phyloP scores from a whole-genome alignment of 2,888 invertebrate species.

The Sphaerophoria rueppellii region DNA sequence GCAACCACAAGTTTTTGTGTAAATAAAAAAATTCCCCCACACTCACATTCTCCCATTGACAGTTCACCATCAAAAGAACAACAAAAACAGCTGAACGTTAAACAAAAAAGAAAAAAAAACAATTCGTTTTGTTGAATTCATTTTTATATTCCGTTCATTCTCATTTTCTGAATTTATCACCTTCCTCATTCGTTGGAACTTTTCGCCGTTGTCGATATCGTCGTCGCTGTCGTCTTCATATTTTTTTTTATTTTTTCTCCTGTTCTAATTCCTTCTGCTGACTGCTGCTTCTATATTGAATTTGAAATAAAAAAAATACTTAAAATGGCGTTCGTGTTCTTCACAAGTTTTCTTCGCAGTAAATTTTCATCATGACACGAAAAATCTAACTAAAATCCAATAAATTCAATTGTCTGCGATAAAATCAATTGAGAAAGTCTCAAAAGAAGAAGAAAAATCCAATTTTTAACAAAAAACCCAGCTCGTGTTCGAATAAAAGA shows the following conservation, averaged over 20 bases:
- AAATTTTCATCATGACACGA: conserved; percentile 68
- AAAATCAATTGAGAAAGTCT: neutral
- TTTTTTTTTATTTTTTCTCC: conserved; percentile 39
- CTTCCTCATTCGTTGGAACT: neutral
- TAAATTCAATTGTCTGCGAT: neutral
- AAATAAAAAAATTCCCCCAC: conserved; percentile 12
- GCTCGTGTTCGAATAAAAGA: neutral
- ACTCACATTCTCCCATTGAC: conserved; percentile 9
- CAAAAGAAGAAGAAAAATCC: neutral
- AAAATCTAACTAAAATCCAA: conserved; percentile 31
- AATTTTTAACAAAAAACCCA: neutral
- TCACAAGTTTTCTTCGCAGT: conserved; percentile 50
- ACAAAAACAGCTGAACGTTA: conserved; percentile 31
- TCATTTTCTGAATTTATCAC: neutral
- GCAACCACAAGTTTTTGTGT: conserved; percentile 9
- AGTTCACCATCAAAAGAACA: conserved; percentile 12
- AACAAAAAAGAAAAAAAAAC: conserved; percentile 20
- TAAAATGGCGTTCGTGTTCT: conserved; percentile 69
- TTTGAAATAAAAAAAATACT: neutral
- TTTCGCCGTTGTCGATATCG: neutral
- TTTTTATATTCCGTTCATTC: neutral
- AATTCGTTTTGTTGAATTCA: neutral
- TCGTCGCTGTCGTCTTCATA: conserved; percentile 1
- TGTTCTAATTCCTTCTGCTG: conserved; percentile 66
- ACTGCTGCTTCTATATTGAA: conserved; percentile 14